These are phyloP conservation scores for Zele albiditarsus DNA, from an alignment of 2,888 invertebrate species.

Conservation along the genomic window DNA sequence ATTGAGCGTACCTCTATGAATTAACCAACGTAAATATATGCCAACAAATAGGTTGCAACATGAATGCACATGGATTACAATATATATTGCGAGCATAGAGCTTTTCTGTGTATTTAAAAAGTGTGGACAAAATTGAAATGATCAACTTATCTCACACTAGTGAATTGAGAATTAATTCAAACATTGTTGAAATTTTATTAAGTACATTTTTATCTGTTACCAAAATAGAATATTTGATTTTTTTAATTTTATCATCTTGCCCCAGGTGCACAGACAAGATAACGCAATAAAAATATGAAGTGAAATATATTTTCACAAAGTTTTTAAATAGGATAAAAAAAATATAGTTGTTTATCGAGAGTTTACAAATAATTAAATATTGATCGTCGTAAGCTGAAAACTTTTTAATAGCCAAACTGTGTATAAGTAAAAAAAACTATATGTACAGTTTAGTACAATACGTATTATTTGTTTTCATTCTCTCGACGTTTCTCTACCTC, in stretches of 20 bases:
- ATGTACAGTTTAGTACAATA: background rate
- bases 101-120: no score
- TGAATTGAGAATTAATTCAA: no score
- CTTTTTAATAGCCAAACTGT: background rate
- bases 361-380: background rate
- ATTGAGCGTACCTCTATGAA: slow-evolving; percentile 31
- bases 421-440: background rate
- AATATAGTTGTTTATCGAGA: background rate
- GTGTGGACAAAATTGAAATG: no score
- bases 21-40: slow-evolving; percentile 33
- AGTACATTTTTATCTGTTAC: background rate
- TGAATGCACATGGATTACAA: background rate
- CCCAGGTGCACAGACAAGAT: background rate
- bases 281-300: background rate
- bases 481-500: slow-evolving; percentile 26
- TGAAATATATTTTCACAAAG: background rate
- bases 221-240: background rate
- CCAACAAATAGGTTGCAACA: slow-evolving; percentile 17
- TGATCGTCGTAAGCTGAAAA: background rate
- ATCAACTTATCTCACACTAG: no score
- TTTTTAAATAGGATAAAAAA: background rate
- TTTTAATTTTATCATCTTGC: background rate
- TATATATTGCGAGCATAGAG: no score
- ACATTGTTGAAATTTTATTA: background rate
- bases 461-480: background rate